Base-by-base conservation (phyloP, 2,113 vertebrate species). In the Tupaia tana region DNA sequence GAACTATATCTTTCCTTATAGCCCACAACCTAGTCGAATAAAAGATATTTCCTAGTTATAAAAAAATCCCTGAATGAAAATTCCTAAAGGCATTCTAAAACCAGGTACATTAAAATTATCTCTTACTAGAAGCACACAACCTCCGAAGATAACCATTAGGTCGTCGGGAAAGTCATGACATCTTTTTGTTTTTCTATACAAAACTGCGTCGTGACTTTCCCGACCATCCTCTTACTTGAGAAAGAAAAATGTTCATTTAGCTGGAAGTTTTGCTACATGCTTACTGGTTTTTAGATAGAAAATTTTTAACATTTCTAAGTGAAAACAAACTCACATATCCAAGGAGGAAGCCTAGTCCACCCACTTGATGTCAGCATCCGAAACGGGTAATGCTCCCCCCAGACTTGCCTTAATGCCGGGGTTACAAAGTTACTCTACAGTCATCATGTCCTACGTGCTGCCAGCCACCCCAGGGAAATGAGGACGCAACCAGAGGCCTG, bases 31-130 rank as follows among this genome's bases (percentile, higher is more conserved):
- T 71, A 43, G 2, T 75, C 73, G 74, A 92, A 83, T 88, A 15
- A 87, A 91, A 71, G 70, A 24, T 15, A 64, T 31, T 66, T 77
- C 16, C 31, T 69, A 43, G 13, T 90, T 91, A 92, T 80, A 78
- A 95, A 89, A 87, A 61, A 66, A 63, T 2, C 31, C 56, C 52
- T 70, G 25, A 80, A 93, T 69, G 52, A 8, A 90, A 95, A 87
- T 84, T 93, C 54, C 29, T 92, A 77, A 92, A 82, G 22, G 3
- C 77, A 89, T 43, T 82, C 43, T 77, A 86, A 75, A 93, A 86
- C 20, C 18, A 74, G 15, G 4, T 56, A 83, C 70, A 82, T 54
- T 77, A 56, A 92, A 79, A 82, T 27, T 34, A 86, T 9, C 63
- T 92, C 52, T 83, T 81, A 82, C 6, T n/a, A 14, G 9, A 90